phyloP scores from a whole-genome alignment of 1,140 invertebrate species.

The Drosophila gunungcola region DNA sequence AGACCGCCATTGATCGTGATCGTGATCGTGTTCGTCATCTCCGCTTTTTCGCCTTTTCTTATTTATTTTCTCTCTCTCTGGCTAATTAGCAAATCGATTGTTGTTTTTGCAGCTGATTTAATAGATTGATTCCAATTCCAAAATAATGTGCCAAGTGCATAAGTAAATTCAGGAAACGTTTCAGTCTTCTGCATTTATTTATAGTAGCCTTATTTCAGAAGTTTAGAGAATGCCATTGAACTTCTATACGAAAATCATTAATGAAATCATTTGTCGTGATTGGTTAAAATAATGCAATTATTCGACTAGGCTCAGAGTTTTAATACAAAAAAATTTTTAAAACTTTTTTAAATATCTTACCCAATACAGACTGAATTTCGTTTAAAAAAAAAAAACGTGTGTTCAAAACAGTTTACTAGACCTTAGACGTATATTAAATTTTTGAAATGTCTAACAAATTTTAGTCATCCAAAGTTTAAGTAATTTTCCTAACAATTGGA shows the following conservation, averaged over 20 bases:
- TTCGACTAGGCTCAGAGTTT: no score
- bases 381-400: no score
- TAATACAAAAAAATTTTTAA: no score
- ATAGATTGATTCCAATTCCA: conserved; percentile 39
- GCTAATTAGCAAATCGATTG: conserved; percentile 37
- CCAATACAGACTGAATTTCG: no score
- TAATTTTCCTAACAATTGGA: no score
- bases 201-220: neutral
- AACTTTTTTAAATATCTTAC: no score
- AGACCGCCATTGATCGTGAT: conserved; percentile 51
- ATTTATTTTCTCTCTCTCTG: conserved; percentile 6
- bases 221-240: conserved; percentile 6
- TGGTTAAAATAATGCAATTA: no score
- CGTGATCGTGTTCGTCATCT: conserved; percentile 50
- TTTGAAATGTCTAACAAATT: no score
- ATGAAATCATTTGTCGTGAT: no score
- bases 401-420: no score
- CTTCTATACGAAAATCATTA: neutral
- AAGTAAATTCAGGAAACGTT: conserved; percentile 11
- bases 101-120: conserved; percentile 30
- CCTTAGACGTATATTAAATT: no score
- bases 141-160: conserved; percentile 22
- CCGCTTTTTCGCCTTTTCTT: neutral
- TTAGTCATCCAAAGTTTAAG: no score
- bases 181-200: neutral